A percentile compares a stretch with the other conserved stretches of the same genome.
Conservation (phyloP, 2,113 vertebrate species). For the Heterotis niloticus region DNA sequence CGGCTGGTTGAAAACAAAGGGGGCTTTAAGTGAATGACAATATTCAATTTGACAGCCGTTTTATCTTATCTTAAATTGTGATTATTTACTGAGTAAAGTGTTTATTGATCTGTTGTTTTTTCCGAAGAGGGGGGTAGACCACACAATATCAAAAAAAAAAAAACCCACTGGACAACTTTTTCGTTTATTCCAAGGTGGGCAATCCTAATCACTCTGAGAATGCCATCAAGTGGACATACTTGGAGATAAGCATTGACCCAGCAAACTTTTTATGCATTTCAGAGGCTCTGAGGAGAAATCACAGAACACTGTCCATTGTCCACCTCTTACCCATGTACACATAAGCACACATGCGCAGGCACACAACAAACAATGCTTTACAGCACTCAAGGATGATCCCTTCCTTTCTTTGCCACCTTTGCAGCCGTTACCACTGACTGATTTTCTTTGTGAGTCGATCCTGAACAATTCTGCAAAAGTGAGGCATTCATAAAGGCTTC, state of each 20-base stretch:
- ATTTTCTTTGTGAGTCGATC: constrained; percentile 4
- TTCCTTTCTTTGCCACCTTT: not conserved
- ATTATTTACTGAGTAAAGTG: not conserved
- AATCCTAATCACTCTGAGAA: not conserved
- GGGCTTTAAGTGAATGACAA: no score
- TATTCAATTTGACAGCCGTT: no score
- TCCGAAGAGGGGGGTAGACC: not conserved
- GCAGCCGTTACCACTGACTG: not conserved
- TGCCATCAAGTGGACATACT: not conserved
- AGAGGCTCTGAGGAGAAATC: not conserved
- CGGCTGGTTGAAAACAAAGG: no score
- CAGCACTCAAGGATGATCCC: no score
- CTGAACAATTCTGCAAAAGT: constrained; percentile 47
- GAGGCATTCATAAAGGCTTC: constrained; percentile 49
- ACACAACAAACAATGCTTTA: no score
- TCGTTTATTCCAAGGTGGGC: not conserved
- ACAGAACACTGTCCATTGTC: no score
- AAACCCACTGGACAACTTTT: not conserved
- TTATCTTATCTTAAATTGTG: not conserved
- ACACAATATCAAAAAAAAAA: not conserved
- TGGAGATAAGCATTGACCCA: not conserved
- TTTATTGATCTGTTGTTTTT: not conserved
- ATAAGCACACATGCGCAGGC: no score
- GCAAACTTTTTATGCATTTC: not conserved
- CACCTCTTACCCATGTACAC: no score